Evolutionary conservation across 2,113 vertebrate species (phyloP).

Genomic region (Rhabdornis inornatus): DNA sequence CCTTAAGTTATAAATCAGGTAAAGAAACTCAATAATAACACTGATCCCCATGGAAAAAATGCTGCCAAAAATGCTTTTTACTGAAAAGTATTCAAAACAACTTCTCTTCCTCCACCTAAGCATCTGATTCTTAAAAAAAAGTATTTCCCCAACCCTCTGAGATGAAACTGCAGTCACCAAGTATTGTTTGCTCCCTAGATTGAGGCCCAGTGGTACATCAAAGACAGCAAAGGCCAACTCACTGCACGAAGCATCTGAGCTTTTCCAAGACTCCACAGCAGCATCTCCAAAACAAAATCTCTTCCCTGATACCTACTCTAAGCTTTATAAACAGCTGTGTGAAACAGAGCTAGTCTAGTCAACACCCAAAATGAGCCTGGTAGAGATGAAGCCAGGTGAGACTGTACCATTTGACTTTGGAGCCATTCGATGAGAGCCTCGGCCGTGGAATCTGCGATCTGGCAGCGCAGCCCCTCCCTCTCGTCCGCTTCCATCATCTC

Average conservation of each 20-base stretch:
- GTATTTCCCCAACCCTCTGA: neutral
- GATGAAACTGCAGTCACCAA: neutral
- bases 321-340: neutral
- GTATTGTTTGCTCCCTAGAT: neutral
- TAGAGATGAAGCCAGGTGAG: neutral
- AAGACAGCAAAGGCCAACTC: neutral
- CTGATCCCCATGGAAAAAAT: neutral
- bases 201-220: neutral
- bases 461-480: slow-evolving; percentile 89
- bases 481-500: slow-evolving; percentile 93
- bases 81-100: neutral
- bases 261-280: neutral
- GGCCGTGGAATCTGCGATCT: slow-evolving; percentile 88
- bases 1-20: neutral
- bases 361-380: accelerated
- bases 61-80: neutral
- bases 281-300: neutral
- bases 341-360: neutral
- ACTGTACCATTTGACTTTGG: slow-evolving; percentile 86
- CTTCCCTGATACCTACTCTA: neutral
- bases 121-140: neutral
- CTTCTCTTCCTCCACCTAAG: neutral
- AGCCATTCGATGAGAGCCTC: slow-evolving; percentile 89
- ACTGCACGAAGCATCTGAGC: neutral
- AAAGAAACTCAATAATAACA: neutral